Conservation (phyloP, 2,797 vertebrate species). For the Apodemus agrarius region DNA sequence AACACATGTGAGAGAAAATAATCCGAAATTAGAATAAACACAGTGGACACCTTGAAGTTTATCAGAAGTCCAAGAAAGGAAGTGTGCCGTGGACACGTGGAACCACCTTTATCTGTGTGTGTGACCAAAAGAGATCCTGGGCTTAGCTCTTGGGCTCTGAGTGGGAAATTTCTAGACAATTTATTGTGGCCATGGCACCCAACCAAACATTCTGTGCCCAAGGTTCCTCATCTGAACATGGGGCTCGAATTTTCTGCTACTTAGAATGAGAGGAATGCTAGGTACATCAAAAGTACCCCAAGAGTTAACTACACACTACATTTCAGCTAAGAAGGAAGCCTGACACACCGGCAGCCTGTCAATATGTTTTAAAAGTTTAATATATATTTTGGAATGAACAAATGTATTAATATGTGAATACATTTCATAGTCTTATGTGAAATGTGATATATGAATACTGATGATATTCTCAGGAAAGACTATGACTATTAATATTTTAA, state of each 20-base stretch:
- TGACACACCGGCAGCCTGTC: not conserved
- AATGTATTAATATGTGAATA: constrained; percentile 28
- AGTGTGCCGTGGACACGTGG: not conserved
- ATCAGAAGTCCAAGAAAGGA: not conserved
- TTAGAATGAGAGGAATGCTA: not conserved
- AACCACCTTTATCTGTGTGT: not conserved
- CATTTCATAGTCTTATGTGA: constrained; percentile 36
- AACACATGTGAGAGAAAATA: constrained; percentile 2
- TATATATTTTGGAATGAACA: constrained; percentile 57
- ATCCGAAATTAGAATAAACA: not conserved
- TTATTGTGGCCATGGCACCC: no score
- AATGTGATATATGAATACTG: constrained; percentile 35
- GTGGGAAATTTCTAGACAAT: not conserved
- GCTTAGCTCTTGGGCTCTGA: not conserved
- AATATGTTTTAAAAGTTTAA: not conserved
- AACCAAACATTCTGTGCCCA: not conserved
- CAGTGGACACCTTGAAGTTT: not conserved
- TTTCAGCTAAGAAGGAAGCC: not conserved
- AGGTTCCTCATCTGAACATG: not conserved
- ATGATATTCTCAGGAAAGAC: constrained; percentile 1
- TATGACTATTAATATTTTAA: constrained; percentile 25
- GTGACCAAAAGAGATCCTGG: not conserved
- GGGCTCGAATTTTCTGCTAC: not conserved
- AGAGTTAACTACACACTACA: not conserved
- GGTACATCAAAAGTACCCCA: not conserved